Conservation (phyloP, 2,888 invertebrate species). For the Microctonus brassicae region DNA sequence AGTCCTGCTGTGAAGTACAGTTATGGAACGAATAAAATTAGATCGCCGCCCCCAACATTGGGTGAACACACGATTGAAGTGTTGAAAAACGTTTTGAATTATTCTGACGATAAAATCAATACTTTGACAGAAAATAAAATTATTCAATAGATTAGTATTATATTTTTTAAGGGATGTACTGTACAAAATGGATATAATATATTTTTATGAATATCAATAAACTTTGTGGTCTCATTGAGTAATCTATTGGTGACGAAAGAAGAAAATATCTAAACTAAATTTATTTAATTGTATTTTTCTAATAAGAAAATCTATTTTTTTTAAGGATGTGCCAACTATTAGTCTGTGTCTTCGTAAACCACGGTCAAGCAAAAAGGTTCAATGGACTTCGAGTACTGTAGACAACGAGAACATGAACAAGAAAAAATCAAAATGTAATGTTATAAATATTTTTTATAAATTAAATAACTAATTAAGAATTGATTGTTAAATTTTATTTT, state of each 20-base stretch:
- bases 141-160: slow-evolving; percentile 66
- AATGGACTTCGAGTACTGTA: slow-evolving; percentile 91
- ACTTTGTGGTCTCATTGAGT: neutral
- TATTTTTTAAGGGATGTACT: slow-evolving; percentile 8
- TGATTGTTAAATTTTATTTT: slow-evolving; percentile 32
- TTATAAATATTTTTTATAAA: neutral
- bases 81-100: slow-evolving; percentile 77
- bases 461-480: slow-evolving; percentile 10
- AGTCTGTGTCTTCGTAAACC: slow-evolving; percentile 79
- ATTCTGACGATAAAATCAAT: slow-evolving; percentile 75
- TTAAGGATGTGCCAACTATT: slow-evolving; percentile 74
- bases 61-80: slow-evolving; percentile 91
- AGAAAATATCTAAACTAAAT: neutral
- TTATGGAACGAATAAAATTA: slow-evolving; percentile 78
- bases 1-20: slow-evolving; percentile 91
- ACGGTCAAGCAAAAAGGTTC: slow-evolving; percentile 82
- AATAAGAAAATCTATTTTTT: slow-evolving; percentile 45
- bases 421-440: slow-evolving; percentile 96
- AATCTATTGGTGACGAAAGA: neutral
- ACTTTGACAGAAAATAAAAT: slow-evolving; percentile 68
- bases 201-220: slow-evolving; percentile 38
- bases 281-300: slow-evolving; percentile 1
- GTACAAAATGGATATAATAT: slow-evolving; percentile 35
- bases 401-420: slow-evolving; percentile 96
- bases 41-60: slow-evolving; percentile 84